phyloP scores from a whole-genome alignment of 2,113 vertebrate species.

The Galemys pyrenaicus region DNA sequence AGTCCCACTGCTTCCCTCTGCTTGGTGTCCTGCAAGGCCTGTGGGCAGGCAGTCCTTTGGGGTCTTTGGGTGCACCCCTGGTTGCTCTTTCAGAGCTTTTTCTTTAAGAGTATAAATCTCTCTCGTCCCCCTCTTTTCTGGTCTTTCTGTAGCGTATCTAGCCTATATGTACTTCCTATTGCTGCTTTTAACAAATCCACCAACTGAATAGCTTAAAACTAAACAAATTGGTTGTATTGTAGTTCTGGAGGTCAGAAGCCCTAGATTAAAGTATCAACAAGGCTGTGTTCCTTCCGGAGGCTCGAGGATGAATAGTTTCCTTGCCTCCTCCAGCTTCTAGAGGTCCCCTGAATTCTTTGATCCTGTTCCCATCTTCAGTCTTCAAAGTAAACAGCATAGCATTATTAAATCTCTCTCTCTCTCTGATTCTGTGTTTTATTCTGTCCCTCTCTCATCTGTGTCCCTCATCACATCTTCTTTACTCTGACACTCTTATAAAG shows the following conservation, averaged over 20 bases:
- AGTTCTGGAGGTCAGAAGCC: not conserved
- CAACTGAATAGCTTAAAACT: conserved; percentile 5
- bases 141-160: not conserved
- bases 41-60: not conserved
- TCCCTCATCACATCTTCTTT: not conserved
- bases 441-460: not conserved
- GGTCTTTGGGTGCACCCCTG: not conserved
- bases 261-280: not conserved
- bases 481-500: not conserved
- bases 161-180: not conserved
- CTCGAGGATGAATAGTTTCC: not conserved
- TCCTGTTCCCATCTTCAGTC: not conserved
- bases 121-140: not conserved
- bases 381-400: not conserved
- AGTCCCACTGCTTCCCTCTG: not conserved
- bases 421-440: not conserved
- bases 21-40: not conserved
- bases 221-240: not conserved
- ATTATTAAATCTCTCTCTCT: not conserved
- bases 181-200: not conserved
- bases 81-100: not conserved
- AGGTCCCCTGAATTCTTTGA: not conserved
- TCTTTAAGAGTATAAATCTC: not conserved
- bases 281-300: not conserved
- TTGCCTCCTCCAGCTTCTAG: conserved; percentile 2